Evolutionary conservation across 2,888 invertebrate genomes (phyloP).

Genomic region (Pheosia tremula): DNA sequence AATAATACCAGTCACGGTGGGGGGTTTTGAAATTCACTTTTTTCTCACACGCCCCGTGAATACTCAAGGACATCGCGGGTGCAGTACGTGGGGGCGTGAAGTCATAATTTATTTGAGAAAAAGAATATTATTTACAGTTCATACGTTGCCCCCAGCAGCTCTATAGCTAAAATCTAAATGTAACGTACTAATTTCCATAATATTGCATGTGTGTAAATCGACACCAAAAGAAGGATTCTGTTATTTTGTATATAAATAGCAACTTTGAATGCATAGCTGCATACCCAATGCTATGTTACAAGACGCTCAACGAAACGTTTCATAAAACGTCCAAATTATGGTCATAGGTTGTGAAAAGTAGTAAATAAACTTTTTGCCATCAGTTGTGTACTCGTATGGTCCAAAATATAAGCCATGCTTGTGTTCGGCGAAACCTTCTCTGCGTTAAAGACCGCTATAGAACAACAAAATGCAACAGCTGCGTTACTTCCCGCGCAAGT

Average conservation of each 20-base stretch:
- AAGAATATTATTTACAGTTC: constrained; percentile 26
- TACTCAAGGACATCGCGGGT: constrained; percentile 37
- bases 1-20: constrained; percentile 38
- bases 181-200: constrained; percentile 33
- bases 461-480: constrained; percentile 9
- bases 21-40: constrained; percentile 32
- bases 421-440: not conserved
- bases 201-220: constrained; percentile 19
- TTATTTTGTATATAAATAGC: too few relatives aligned
- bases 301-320: too few relatives aligned
- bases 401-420: constrained; percentile 1
- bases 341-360: not conserved
- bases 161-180: constrained; percentile 10
- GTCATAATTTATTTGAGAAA: constrained; percentile 14
- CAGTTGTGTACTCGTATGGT: not conserved
- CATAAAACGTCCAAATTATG: too few relatives aligned
- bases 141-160: constrained; percentile 22
- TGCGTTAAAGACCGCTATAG: constrained; percentile 8
- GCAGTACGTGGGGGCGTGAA: constrained; percentile 45
- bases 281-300: too few relatives aligned
- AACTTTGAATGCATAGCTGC: too few relatives aligned
- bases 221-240: too few relatives aligned
- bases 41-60: constrained; percentile 37
- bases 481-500: constrained; percentile 21
- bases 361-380: not conserved